A percentile compares a stretch with the other conserved stretches of the same genome.
phyloP scores from a whole-genome alignment of 2,888 invertebrate genomes.

The Diaperis boleti region DNA sequence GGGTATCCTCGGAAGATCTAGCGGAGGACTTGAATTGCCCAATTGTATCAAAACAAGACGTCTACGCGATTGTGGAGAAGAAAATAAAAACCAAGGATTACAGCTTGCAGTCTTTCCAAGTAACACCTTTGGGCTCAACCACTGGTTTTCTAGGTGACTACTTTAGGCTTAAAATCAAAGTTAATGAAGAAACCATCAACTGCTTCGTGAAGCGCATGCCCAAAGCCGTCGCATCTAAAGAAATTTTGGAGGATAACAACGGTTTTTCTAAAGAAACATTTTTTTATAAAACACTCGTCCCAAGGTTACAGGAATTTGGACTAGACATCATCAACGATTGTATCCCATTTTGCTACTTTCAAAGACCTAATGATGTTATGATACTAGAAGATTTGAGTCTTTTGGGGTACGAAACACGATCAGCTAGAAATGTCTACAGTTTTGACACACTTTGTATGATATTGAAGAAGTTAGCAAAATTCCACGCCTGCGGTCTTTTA shows the following conservation, averaged over 20 bases:
- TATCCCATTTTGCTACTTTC: slow-evolving; percentile 61
- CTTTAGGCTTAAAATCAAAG: slow-evolving; percentile 48
- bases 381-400: slow-evolving; percentile 61
- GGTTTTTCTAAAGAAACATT: too few relatives aligned
- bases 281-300: too few relatives aligned
- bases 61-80: slow-evolving; percentile 48
- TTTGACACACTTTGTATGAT: slow-evolving; percentile 47
- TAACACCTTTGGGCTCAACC: slow-evolving; percentile 42
- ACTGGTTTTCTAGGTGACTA: slow-evolving; percentile 55
- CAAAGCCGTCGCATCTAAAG: too few relatives aligned
- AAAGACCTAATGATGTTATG: slow-evolving; percentile 57
- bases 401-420: slow-evolving; percentile 36
- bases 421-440: slow-evolving; percentile 48
- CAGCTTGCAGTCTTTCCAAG: slow-evolving; percentile 40
- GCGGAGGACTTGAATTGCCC: too few relatives aligned
- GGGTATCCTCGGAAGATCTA: slow-evolving; percentile 24
- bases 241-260: too few relatives aligned
- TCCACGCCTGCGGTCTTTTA: slow-evolving; percentile 59
- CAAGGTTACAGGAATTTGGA: too few relatives aligned
- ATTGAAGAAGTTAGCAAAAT: slow-evolving; percentile 53
- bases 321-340: slow-evolving; percentile 49
- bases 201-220: too few relatives aligned
- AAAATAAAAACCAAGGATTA: slow-evolving; percentile 45
- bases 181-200: slow-evolving; percentile 35
- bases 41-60: slow-evolving; percentile 50